Conservation (phyloP, 2,797 vertebrate species). For the Triplophysa bombifrons region DNA sequence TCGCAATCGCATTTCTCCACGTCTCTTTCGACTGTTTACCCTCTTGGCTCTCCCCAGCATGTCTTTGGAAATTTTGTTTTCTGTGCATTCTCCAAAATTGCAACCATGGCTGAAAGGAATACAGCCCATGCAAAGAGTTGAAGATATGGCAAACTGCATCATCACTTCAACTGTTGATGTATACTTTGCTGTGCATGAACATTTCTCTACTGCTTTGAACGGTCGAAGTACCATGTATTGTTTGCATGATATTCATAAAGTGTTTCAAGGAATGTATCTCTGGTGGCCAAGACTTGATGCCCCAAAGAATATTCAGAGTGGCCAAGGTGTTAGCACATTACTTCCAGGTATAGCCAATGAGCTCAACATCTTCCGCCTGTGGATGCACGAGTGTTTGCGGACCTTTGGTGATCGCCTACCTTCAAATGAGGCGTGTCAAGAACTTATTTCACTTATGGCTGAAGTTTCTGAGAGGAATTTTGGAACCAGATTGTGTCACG, state of each 20-base stretch:
- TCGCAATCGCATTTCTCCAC: slow-evolving; percentile 67
- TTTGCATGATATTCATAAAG: slow-evolving; percentile 77
- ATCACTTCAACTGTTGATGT: slow-evolving; percentile 77
- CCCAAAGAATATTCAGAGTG: slow-evolving; percentile 22
- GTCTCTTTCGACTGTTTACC: slow-evolving; percentile 82
- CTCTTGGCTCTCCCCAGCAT: slow-evolving; percentile 74
- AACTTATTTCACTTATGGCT: slow-evolving; percentile 70
- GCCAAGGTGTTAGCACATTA: background rate
- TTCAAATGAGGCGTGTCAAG: slow-evolving; percentile 66
- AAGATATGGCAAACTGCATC: slow-evolving; percentile 71
- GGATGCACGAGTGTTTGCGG: slow-evolving; percentile 86
- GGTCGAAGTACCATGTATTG: slow-evolving; percentile 75
- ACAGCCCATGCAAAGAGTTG: slow-evolving; percentile 55
- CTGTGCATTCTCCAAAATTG: slow-evolving; percentile 73
- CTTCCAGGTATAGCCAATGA: slow-evolving; percentile 48
- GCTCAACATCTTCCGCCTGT: slow-evolving; percentile 75
- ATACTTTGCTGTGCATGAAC: slow-evolving; percentile 67
- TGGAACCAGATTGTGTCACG: slow-evolving; percentile 50
- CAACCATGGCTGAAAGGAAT: slow-evolving; percentile 78
- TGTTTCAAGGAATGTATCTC: slow-evolving; percentile 79
- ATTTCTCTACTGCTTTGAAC: slow-evolving; percentile 66
- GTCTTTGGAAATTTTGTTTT: slow-evolving; percentile 70
- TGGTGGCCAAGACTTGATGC: slow-evolving; percentile 62
- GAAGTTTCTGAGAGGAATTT: slow-evolving; percentile 70
- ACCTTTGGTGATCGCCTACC: slow-evolving; percentile 80